Percentiles rank a stretch among this genome's conserved stretches.
These are phyloP conservation scores for Belonocnema kinseyi DNA, from an alignment of 1,140 invertebrate genomes.

Conservation along the genomic window DNA sequence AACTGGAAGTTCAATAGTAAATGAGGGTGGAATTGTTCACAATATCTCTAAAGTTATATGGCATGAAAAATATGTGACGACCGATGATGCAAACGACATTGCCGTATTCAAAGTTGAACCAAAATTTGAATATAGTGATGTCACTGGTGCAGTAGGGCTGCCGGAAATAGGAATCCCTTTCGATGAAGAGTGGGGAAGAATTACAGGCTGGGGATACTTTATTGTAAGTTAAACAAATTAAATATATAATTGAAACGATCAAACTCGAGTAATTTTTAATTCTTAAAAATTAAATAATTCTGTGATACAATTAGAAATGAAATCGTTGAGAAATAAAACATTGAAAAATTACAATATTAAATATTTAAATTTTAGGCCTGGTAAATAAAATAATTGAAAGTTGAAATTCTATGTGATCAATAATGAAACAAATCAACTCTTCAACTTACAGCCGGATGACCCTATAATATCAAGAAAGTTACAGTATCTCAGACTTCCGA, in stretches of 20 bases:
- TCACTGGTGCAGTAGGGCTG: constrained; percentile 31
- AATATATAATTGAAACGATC: neutral
- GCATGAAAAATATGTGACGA: constrained; percentile 66
- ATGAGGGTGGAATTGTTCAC: constrained; percentile 56
- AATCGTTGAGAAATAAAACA: too few relatives aligned
- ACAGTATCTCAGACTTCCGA: constrained; percentile 49
- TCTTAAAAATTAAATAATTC: too few relatives aligned
- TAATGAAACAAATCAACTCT: too few relatives aligned
- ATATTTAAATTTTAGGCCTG: too few relatives aligned
- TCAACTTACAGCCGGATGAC: constrained; percentile 11
- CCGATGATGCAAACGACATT: constrained; percentile 74
- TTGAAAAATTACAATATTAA: too few relatives aligned
- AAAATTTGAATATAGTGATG: constrained; percentile 36
- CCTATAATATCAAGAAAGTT: constrained; percentile 40
- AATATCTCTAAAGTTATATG: constrained; percentile 52
- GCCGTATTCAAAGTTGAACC: constrained; percentile 67
- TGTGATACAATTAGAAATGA: too few relatives aligned
- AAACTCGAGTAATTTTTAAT: too few relatives aligned
- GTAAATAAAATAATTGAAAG: too few relatives aligned
- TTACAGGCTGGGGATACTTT: constrained; percentile 32
- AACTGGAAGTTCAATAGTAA: constrained; percentile 50
- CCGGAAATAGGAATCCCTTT: constrained; percentile 12
- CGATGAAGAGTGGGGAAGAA: constrained; percentile 35
- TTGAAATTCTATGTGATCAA: too few relatives aligned
- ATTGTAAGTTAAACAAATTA: constrained; percentile 37